phyloP scores from a whole-genome alignment of 2,888 invertebrate species.

The Cylindroiulus punctatus region DNA sequence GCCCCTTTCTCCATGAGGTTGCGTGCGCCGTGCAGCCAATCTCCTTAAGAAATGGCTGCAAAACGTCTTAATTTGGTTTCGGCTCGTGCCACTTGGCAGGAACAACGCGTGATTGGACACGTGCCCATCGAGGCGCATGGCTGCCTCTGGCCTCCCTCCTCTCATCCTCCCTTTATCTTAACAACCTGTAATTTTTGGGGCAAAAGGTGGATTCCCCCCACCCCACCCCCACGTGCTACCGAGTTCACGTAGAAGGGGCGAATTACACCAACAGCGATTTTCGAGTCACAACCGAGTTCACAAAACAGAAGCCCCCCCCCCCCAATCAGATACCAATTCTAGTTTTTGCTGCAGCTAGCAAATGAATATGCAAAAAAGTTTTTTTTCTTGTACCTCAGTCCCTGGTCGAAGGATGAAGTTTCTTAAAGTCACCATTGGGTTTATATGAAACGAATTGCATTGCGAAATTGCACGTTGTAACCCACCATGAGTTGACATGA shows the following conservation, averaged over 20 bases:
- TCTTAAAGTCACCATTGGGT: too few relatives aligned
- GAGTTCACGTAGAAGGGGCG: neutral
- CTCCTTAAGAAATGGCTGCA: constrained; percentile 45
- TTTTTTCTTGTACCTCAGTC: neutral
- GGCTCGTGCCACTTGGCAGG: constrained; percentile 50
- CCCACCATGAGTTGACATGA: too few relatives aligned
- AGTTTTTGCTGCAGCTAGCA: neutral
- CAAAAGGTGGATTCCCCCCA: neutral
- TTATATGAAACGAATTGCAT: too few relatives aligned
- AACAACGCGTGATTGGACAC: constrained; percentile 51
- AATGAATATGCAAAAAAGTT: neutral
- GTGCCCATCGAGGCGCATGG: constrained; percentile 49
- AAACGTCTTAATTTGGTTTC: constrained; percentile 47
- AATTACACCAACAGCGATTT: constrained; percentile 9
- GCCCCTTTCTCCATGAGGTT: neutral
- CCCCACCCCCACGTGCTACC: neutral
- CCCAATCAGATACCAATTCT: neutral
- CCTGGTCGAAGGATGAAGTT: neutral
- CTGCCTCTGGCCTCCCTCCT: constrained; percentile 16
- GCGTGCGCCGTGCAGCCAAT: constrained; percentile 23
- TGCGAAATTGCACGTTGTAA: too few relatives aligned
- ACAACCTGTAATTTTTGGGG: constrained; percentile 39
- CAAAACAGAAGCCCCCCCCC: neutral
- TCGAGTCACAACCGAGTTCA: constrained; percentile 19
- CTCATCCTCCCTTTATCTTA: constrained; percentile 47